Evolutionary conservation across 2,797 vertebrate species (phyloP).

Genomic region (Calcarius lapponicus): DNA sequence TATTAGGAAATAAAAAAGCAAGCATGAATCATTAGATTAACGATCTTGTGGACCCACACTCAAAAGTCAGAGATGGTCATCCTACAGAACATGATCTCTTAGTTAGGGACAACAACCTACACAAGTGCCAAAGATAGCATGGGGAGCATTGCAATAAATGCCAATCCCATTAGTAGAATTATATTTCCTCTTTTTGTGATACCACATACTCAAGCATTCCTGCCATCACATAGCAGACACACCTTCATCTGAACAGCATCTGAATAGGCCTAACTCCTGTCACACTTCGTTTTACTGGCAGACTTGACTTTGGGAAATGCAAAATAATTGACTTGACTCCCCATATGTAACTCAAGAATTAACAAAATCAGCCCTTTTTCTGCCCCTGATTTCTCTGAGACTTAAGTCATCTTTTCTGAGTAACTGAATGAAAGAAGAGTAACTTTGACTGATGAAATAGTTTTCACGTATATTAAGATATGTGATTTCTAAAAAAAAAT

Average conservation of each 20-base stretch:
- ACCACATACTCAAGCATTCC: background rate
- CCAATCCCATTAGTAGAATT: background rate
- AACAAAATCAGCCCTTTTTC: background rate
- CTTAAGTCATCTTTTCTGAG: background rate
- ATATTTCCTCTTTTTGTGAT: background rate
- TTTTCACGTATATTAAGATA: background rate
- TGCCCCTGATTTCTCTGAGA: background rate
- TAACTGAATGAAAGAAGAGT: background rate
- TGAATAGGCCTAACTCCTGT: background rate
- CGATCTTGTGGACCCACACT: background rate
- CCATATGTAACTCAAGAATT: background rate
- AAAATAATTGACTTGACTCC: background rate
- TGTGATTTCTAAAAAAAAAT: background rate
- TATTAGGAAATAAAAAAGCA: background rate
- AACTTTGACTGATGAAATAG: background rate
- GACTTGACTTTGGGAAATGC: background rate
- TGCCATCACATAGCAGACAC: background rate
- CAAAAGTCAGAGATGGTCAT: background rate
- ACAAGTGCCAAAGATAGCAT: background rate
- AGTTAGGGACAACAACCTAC: background rate
- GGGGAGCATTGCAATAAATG: background rate
- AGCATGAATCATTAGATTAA: background rate
- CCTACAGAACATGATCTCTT: background rate
- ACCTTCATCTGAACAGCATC: background rate
- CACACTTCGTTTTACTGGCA: background rate